Conservation (phyloP, 2,888 invertebrate species). For the Bugulina stolonifera region DNA sequence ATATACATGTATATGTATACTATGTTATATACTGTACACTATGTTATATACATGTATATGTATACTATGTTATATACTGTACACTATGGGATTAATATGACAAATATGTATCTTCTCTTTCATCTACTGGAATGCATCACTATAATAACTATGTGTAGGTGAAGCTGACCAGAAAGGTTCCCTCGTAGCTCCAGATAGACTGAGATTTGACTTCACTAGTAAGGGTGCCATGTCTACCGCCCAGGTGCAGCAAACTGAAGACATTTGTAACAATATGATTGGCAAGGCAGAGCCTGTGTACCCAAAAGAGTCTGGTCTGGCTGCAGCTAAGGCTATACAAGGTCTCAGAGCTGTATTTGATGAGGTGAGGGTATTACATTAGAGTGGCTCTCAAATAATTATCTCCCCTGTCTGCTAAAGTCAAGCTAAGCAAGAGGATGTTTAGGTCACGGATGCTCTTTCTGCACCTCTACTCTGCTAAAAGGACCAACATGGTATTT, state of each 20-base stretch:
- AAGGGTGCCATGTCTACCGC: conserved; percentile 74
- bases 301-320: conserved; percentile 77
- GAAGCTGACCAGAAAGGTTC: conserved; percentile 92
- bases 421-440: no score
- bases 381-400: no score
- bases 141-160: neutral
- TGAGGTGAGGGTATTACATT: conserved; percentile 64
- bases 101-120: no score
- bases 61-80: no score
- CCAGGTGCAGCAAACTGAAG: conserved; percentile 82
- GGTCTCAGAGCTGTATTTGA: conserved; percentile 84
- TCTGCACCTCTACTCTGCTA: no score
- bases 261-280: conserved; percentile 71
- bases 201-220: conserved; percentile 89
- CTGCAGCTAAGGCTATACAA: conserved; percentile 73
- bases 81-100: no score
- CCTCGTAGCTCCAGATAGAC: conserved; percentile 88
- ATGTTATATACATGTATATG: no score
- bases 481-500: no score
- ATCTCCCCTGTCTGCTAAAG: no score
- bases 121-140: neutral
- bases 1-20: no score
- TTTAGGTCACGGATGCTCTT: no score
- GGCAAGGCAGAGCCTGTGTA: conserved; percentile 72
- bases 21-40: no score